Base-by-base conservation (phyloP, 1,140 invertebrate genomes). In the Callitettix versicolor region DNA sequence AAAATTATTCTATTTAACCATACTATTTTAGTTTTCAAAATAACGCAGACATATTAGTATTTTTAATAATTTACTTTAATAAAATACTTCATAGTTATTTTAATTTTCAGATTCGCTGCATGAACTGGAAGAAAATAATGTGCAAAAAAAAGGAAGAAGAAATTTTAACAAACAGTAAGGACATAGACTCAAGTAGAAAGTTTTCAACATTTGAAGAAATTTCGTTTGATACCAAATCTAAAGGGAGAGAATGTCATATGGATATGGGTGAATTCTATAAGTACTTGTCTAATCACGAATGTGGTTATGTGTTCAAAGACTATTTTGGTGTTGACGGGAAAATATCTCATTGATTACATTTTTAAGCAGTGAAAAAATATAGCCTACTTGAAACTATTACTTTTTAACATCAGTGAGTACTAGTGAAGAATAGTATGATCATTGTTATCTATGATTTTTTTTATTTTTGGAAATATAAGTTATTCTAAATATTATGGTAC, bases 191-290 rank as follows among this genome's bases (percentile, higher is more conserved):
- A n/a, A 12, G 30, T 14, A 70, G 75, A 54, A 84, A 81, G 64
- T 88, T 89, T 72, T 52, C 64, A 7, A 69, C 69, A 43, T 89
- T 90, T 72, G 72, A 82, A 64, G 85, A 89, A 72, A 73, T 85
- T 53, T 71, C 75, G 36, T 87, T 88, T 71, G 74, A 78, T 51
- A 72, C 67, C 30, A 68, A 67, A 57, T 69, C 68, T 9, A 71
- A 70, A 53, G 69, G 68, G 17, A 59, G 61, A 15, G 78, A 79
- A 50, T 73, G 75, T 63, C 84, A 86, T 65, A 82, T 84, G 71
- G 79, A 88, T 66, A 80, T 88, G 76, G 82, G 82, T 26, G 77
- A 80, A 62, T 76, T 91, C 58, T 77, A 78, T 49, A 81, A 82
- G 58, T 89, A 79, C 71, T 70, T 90, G 58, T 75, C 79, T 34